These are phyloP conservation scores for Rhynchophorus ferrugineus DNA, from an alignment of 1,140 invertebrate species.

Conservation along the genomic window DNA sequence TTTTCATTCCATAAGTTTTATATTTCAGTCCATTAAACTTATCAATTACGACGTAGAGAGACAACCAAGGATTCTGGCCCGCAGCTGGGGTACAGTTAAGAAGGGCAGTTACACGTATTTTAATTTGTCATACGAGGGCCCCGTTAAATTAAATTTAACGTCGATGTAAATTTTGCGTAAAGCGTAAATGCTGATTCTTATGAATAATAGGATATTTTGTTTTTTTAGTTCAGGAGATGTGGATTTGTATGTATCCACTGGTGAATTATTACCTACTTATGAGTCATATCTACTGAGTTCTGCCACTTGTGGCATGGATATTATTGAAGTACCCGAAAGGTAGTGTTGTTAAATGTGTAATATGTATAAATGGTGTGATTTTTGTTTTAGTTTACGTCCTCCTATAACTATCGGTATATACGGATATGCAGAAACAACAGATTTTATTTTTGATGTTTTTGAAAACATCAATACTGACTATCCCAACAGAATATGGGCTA, in stretches of 20 bases:
- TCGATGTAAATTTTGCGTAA: slow-evolving; percentile 8
- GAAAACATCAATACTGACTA: slow-evolving; percentile 8
- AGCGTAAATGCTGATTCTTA: background rate
- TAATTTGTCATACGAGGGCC: slow-evolving; percentile 2
- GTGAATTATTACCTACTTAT: slow-evolving; percentile 43
- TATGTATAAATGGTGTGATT: background rate
- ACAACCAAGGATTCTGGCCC: slow-evolving; percentile 3
- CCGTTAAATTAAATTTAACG: slow-evolving; percentile 11
- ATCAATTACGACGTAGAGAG: slow-evolving; percentile 3
- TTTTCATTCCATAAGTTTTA: too few species aligned
- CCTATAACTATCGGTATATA: slow-evolving; percentile 13
- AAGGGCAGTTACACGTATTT: slow-evolving; percentile 10
- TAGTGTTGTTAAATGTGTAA: slow-evolving; percentile 14
- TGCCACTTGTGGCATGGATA: slow-evolving; percentile 50
- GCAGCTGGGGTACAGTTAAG: background rate
- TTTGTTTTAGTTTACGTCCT: slow-evolving; percentile 3
- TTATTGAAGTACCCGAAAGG: slow-evolving; percentile 44
- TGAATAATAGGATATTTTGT: background rate
- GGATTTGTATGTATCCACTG: slow-evolving; percentile 50
- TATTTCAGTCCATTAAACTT: too few species aligned
- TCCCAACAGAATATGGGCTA: slow-evolving; percentile 3
- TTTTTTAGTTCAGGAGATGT: slow-evolving; percentile 43
- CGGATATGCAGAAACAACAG: slow-evolving; percentile 7
- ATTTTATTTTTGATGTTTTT: slow-evolving; percentile 9
- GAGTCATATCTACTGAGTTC: slow-evolving; percentile 48